Conservation (phyloP, 2,113 vertebrate genomes). For the Ceyx melanurus region DNA sequence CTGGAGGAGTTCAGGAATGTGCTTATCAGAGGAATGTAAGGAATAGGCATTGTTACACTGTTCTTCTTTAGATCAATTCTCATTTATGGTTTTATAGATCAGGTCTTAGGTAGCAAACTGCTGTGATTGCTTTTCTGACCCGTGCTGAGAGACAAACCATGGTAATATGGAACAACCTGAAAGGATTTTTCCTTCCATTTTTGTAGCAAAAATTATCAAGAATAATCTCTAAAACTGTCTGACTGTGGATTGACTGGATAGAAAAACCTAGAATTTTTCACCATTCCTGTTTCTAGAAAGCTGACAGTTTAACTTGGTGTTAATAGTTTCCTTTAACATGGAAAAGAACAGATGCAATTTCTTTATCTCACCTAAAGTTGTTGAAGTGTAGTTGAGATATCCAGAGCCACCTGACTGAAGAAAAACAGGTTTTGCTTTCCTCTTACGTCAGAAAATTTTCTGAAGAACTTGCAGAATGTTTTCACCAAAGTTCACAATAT, state of each 20-base stretch:
- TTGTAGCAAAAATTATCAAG: not conserved
- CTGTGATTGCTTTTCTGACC: not conserved
- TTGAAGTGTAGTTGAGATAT: not conserved
- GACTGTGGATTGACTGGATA: not conserved
- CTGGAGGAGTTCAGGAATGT: not conserved
- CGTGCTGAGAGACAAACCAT: not conserved
- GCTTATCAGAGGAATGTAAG: slow-evolving; percentile 37
- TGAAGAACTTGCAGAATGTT: not conserved
- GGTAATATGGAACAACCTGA: not conserved
- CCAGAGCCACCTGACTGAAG: not conserved
- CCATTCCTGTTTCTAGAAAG: not conserved
- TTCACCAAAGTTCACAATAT: not conserved
- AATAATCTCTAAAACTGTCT: not conserved
- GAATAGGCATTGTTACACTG: slow-evolving; percentile 7
- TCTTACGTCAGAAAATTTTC: not conserved
- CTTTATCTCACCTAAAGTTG: not conserved
- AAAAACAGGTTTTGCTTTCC: not conserved
- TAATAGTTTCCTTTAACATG: not conserved
- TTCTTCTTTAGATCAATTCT: slow-evolving; percentile 24
- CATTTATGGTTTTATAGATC: not conserved
- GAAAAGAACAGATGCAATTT: not conserved
- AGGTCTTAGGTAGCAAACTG: not conserved
- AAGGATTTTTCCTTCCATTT: not conserved
- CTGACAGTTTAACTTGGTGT: not conserved
- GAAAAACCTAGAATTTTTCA: not conserved